Evolutionary conservation across 2,888 invertebrate species (phyloP).

Genomic region (Tubulanus polymorphus): DNA sequence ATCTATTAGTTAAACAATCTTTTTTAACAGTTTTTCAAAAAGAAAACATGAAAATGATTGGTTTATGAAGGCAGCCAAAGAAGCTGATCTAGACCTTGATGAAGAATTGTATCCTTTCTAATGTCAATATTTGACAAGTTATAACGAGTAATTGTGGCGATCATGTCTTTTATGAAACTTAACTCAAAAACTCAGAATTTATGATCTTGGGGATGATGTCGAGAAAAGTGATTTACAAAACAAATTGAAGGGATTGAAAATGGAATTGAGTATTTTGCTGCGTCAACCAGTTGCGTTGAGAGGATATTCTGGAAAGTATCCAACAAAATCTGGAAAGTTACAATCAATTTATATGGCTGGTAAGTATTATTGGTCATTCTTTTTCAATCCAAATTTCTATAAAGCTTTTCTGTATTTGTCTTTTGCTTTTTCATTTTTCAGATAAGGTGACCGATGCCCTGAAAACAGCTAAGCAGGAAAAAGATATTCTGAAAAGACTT

Average conservation of each 20-base stretch:
- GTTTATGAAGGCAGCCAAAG: slow-evolving; percentile 79
- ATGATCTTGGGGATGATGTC: slow-evolving; percentile 29
- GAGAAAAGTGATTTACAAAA: slow-evolving; percentile 28
- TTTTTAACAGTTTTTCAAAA: slow-evolving; percentile 54
- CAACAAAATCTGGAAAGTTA: slow-evolving; percentile 42
- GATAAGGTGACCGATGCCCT: too few relatives aligned
- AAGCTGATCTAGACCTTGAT: slow-evolving; percentile 79
- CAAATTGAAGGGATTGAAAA: slow-evolving; percentile 28
- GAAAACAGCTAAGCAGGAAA: too few relatives aligned
- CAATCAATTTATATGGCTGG: slow-evolving; percentile 21
- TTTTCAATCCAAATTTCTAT: too few relatives aligned
- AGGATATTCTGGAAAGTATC: slow-evolving; percentile 38
- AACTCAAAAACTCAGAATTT: slow-evolving; percentile 18
- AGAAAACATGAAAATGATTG: slow-evolving; percentile 63
- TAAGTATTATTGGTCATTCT: too few relatives aligned
- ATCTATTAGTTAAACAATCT: too few relatives aligned
- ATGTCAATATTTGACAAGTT: too few relatives aligned
- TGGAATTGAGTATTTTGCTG: slow-evolving; percentile 28
- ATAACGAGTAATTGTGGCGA: too few relatives aligned
- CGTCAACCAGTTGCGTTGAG: slow-evolving; percentile 23
- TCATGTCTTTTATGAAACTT: too few relatives aligned
- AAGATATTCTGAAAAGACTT: too few relatives aligned
- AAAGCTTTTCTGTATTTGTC: neutral
- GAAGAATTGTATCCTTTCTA: slow-evolving; percentile 57
- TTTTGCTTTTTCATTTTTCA: too few relatives aligned